Evolutionary conservation across 2,113 vertebrate species (phyloP).

Genomic region (Turdus rufiventris): DNA sequence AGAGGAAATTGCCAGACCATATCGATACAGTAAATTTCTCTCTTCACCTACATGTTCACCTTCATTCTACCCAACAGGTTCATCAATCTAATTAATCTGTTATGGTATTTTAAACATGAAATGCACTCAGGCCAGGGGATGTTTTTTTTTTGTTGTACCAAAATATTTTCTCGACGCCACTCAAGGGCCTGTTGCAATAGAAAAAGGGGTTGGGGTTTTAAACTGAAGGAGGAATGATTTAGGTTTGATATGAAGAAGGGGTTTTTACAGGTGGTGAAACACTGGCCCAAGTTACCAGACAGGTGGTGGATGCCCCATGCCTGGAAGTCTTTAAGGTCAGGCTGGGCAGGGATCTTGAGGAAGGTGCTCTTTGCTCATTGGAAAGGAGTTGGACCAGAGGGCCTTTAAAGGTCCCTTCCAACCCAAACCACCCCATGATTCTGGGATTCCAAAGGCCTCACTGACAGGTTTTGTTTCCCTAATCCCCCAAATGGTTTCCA

Average conservation of each 20-base stretch:
- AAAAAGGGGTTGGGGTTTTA: neutral
- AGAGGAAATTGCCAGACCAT: neutral
- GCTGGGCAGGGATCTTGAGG: neutral
- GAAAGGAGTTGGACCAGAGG: neutral
- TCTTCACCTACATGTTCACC: neutral
- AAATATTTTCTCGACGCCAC: neutral
- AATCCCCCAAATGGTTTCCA: rapidly evolving
- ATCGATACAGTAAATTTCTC: neutral
- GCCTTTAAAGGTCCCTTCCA: neutral
- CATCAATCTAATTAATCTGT: neutral
- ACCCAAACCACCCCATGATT: neutral
- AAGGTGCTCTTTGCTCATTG: neutral
- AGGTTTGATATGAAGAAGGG: neutral
- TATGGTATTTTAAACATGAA: neutral
- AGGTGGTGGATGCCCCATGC: neutral
- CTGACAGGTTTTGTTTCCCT: rapidly evolving
- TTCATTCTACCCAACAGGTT: neutral
- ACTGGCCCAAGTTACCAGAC: no score
- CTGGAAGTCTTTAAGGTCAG: neutral
- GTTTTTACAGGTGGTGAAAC: no score
- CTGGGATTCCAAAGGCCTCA: neutral
- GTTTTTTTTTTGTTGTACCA: neutral
- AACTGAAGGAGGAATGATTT: neutral
- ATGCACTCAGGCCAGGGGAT: rapidly evolving
- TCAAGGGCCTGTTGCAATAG: neutral